Conservation (phyloP, 2,113 vertebrate species). For the Chiloscyllium plagiosum region DNA sequence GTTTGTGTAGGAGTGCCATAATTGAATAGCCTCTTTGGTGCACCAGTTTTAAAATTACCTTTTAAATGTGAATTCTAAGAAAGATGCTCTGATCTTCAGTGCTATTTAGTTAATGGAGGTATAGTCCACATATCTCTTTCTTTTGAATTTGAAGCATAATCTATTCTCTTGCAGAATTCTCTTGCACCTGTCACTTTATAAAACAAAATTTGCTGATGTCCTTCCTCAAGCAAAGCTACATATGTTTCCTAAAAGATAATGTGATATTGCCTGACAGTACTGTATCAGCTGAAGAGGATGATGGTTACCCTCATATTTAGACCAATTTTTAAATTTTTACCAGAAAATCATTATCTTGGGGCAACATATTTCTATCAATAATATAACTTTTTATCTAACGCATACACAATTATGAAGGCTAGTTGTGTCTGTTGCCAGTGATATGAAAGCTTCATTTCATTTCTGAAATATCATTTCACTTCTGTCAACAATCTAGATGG, state of each 20-base stretch:
- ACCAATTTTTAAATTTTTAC: background rate
- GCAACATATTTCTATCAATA: background rate
- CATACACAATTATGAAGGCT: background rate
- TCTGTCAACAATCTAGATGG: background rate
- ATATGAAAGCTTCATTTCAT: background rate
- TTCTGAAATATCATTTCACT: background rate
- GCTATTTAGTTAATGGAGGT: background rate
- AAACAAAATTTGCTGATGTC: background rate
- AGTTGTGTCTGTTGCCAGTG: background rate
- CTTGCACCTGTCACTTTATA: background rate
- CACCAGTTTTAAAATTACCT: background rate
- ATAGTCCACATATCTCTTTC: background rate
- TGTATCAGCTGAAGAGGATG: background rate
- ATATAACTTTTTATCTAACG: background rate
- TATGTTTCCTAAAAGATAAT: background rate
- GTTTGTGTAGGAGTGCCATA: background rate
- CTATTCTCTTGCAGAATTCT: background rate
- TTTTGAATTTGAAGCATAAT: background rate
- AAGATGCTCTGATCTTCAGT: background rate
- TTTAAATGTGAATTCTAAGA: background rate
- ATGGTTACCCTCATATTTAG: background rate
- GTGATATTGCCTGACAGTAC: background rate
- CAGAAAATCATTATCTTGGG: background rate
- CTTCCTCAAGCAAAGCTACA: background rate
- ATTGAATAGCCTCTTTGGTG: conserved; percentile 16